phyloP scores from a whole-genome alignment of 2,113 vertebrate species.

The Peromyscus californicus region DNA sequence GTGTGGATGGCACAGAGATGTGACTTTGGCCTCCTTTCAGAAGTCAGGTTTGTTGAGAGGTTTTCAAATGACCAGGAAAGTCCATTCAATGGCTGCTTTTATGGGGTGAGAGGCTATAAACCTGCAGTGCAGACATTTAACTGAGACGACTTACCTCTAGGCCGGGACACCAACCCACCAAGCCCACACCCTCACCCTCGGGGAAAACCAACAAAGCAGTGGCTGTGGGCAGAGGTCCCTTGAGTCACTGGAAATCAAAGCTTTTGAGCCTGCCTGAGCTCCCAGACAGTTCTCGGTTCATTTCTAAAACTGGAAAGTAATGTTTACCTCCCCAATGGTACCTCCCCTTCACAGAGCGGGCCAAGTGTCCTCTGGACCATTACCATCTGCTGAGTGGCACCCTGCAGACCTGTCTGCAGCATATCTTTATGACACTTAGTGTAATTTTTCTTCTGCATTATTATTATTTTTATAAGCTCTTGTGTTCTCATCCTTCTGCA shows the following conservation, averaged over 20 bases:
- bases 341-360: neutral
- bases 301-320: conserved; percentile 44
- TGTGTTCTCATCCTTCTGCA: neutral
- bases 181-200: rapidly evolving
- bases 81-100: neutral
- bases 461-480: neutral
- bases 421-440: neutral
- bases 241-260: neutral
- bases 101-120: neutral
- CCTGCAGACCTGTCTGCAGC: neutral
- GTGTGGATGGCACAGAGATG: neutral
- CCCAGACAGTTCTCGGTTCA: neutral
- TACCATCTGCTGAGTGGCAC: rapidly evolving
- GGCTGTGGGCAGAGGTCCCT: neutral
- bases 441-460: neutral
- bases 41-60: conserved; percentile 19
- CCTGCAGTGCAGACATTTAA: neutral
- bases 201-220: neutral
- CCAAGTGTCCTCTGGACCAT: neutral
- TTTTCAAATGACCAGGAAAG: conserved; percentile 42
- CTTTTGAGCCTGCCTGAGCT: neutral
- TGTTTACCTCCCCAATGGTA: neutral
- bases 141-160: neutral
- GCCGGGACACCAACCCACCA: too few species aligned
- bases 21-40: conserved; percentile 2